Conservation (phyloP, 1,140 invertebrate genomes). For the Idris sp. region DNA sequence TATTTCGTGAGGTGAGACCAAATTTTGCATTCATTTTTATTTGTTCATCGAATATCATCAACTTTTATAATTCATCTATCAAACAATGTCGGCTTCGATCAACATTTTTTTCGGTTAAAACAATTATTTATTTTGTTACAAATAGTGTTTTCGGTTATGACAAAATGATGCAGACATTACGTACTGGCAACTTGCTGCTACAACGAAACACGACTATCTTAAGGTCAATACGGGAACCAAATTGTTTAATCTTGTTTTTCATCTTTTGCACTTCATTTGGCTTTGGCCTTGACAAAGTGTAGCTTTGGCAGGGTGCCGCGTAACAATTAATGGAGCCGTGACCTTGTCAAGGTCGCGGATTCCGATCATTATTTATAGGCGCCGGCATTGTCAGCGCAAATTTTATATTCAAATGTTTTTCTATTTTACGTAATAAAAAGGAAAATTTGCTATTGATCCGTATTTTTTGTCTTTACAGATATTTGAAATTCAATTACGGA, state of each 20-base stretch:
- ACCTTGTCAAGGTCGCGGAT: constrained; percentile 53
- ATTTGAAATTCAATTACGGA: constrained; percentile 62
- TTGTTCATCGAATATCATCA: no score
- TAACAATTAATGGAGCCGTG: constrained; percentile 18
- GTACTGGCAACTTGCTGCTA: constrained; percentile 11
- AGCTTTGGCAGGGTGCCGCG: background rate
- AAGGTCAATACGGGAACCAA: constrained; percentile 27
- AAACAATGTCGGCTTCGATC: background rate
- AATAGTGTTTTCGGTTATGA: no score
- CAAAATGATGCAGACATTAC: constrained; percentile 13
- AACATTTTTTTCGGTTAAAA: no score
- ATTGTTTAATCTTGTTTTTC: constrained; percentile 3
- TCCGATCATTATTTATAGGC: background rate
- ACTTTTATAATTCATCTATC: no score
- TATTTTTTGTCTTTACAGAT: constrained; percentile 41
- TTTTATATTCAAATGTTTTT: background rate
- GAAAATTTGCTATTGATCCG: background rate
- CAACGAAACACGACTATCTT: constrained; percentile 4
- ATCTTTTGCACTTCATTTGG: background rate
- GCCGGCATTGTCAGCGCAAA: constrained; percentile 9
- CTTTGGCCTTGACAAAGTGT: background rate
- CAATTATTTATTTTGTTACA: no score
- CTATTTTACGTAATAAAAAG: constrained; percentile 5
- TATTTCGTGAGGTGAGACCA: constrained; percentile 20
- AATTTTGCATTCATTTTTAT: no score